Conservation (phyloP, 2,113 vertebrate species). For the Acanthisitta chloris region DNA sequence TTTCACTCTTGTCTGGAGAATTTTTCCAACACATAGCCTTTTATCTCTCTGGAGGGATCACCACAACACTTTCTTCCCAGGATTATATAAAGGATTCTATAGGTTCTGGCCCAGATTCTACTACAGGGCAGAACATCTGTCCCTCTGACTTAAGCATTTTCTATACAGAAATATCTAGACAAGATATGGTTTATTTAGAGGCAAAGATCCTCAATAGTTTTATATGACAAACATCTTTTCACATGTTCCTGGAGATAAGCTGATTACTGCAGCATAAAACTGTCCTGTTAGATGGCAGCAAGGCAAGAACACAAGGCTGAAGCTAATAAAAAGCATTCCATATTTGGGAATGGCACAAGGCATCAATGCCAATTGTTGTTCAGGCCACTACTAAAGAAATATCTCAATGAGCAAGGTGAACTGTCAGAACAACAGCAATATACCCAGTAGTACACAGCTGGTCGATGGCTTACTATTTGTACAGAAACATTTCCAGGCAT, state of each 20-base stretch:
- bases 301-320: not conserved
- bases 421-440: not conserved
- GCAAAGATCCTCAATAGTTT: not conserved
- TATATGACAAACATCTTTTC: not conserved
- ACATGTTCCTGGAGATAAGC: not conserved
- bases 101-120: not conserved
- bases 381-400: not conserved
- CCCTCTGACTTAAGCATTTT: not conserved
- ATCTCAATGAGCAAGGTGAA: not conserved
- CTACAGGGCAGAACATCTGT: not conserved
- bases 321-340: not conserved
- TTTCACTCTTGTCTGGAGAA: not conserved
- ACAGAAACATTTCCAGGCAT: not conserved
- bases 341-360: not conserved
- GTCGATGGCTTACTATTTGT: not conserved
- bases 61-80: not conserved
- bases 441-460: not conserved
- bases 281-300: not conserved
- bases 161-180: not conserved
- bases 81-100: not conserved
- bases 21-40: not conserved
- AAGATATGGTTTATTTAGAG: not conserved
- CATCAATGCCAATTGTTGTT: not conserved
- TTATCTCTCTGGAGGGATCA: not conserved
- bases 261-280: not conserved